phyloP scores from a whole-genome alignment of 2,888 invertebrate species.

The Andrena marginata region DNA sequence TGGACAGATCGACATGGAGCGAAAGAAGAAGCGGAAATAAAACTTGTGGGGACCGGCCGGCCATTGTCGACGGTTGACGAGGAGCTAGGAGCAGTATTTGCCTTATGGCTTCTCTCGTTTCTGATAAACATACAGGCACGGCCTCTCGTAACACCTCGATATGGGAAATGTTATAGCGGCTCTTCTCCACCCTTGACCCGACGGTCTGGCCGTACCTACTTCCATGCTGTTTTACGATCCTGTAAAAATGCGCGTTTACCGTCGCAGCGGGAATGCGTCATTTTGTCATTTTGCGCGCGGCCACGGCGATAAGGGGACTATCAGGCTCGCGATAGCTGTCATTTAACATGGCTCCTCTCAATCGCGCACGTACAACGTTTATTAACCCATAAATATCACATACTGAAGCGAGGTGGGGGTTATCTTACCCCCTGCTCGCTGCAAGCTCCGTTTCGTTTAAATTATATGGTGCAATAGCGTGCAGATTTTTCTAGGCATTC shows the following conservation, averaged over 20 bases:
- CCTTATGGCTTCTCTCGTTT: slow-evolving; percentile 68
- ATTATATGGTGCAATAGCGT: not conserved
- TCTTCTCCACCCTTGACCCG: slow-evolving; percentile 15
- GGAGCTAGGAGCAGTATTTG: slow-evolving; percentile 62
- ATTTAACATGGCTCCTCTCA: slow-evolving; percentile 33
- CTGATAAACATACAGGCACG: slow-evolving; percentile 62
- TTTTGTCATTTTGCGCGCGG: slow-evolving; percentile 46
- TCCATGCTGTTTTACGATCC: slow-evolving; percentile 47
- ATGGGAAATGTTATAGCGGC: slow-evolving; percentile 46
- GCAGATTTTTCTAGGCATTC: too few relatives aligned
- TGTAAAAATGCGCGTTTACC: slow-evolving; percentile 45
- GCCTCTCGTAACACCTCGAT: slow-evolving; percentile 47
- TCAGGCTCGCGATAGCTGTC: slow-evolving; percentile 40
- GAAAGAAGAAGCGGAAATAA: slow-evolving; percentile 41
- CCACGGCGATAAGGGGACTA: slow-evolving; percentile 41
- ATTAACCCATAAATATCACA: slow-evolving; percentile 35
- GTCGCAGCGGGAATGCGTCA: slow-evolving; percentile 35
- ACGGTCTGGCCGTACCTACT: slow-evolving; percentile 3
- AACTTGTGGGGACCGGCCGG: slow-evolving; percentile 31
- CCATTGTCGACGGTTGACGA: slow-evolving; percentile 46
- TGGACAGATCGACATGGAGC: not conserved
- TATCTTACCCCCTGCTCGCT: not conserved
- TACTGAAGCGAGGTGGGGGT: too few relatives aligned
- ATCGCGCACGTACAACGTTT: slow-evolving; percentile 37
- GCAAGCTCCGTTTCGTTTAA: not conserved